These are phyloP conservation scores for Asbolus verrucosus DNA, from an alignment of 1,140 invertebrate species.

Conservation along the genomic window DNA sequence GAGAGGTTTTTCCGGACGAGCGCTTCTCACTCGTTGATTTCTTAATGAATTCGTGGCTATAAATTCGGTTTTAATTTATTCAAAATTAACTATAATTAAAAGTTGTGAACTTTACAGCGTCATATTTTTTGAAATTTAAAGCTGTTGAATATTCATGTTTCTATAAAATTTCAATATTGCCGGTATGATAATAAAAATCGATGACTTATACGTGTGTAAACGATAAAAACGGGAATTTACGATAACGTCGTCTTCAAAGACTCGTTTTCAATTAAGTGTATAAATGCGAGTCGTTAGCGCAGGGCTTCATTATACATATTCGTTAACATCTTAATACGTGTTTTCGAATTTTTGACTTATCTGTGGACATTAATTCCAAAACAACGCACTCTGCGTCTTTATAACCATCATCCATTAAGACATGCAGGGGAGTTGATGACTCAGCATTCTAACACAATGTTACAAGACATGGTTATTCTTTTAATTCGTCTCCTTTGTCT, in stretches of 20 bases:
- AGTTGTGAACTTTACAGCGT: slow-evolving; percentile 21
- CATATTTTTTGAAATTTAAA: slow-evolving; percentile 29
- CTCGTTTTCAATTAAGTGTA: slow-evolving; percentile 47
- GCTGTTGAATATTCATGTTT: slow-evolving; percentile 30
- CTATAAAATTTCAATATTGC: slow-evolving; percentile 27
- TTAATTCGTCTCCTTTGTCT: too few species aligned
- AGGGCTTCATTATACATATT: slow-evolving; percentile 44
- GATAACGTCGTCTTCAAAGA: slow-evolving; percentile 45
- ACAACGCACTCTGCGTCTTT: slow-evolving; percentile 12
- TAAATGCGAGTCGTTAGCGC: slow-evolving; percentile 45
- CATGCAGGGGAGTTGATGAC: slow-evolving; percentile 17
- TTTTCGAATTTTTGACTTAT: slow-evolving; percentile 48
- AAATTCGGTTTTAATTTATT: slow-evolving; percentile 19
- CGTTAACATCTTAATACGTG: slow-evolving; percentile 48
- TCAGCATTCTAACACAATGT: slow-evolving; percentile 29
- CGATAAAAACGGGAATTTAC: slow-evolving; percentile 44
- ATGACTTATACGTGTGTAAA: slow-evolving; percentile 12
- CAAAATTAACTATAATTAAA: slow-evolving; percentile 38
- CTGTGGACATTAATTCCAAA: slow-evolving; percentile 41
- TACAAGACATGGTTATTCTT: too few species aligned
- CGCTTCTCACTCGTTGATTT: slow-evolving; percentile 4
- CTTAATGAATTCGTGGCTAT: slow-evolving; percentile 18
- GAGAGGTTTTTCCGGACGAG: slow-evolving; percentile 1
- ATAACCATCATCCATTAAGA: slow-evolving; percentile 30
- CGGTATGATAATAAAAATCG: slow-evolving; percentile 23